phyloP scores from a whole-genome alignment of 1,140 invertebrate genomes.

The Choristoneura fumiferana region DNA sequence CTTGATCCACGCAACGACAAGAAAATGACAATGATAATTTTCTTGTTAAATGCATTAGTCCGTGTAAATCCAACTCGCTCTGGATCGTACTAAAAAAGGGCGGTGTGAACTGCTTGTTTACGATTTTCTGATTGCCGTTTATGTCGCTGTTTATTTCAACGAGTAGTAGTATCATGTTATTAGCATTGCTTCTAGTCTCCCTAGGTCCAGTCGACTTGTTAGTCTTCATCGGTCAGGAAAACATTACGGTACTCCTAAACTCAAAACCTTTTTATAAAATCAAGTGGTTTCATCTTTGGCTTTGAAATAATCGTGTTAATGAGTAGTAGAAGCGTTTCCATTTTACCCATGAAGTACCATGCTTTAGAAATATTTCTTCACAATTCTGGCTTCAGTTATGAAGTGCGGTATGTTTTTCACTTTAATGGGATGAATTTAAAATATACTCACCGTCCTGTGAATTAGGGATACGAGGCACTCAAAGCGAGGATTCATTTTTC shows the following conservation, averaged over 20 bases:
- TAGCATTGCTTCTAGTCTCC: background rate
- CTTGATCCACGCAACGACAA: constrained; percentile 16
- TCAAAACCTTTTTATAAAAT: too few relatives aligned
- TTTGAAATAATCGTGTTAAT: too few relatives aligned
- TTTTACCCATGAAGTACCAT: background rate
- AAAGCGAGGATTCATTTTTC: background rate
- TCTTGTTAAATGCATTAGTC: constrained; percentile 9
- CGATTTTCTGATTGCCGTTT: constrained; percentile 5
- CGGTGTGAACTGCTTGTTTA: background rate
- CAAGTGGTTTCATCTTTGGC: too few relatives aligned
- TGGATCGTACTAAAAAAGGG: background rate
- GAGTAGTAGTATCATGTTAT: background rate
- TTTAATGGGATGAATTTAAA: background rate
- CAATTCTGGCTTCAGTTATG: background rate
- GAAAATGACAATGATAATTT: constrained; percentile 8
- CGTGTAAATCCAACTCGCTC: background rate
- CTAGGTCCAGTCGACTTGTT: background rate
- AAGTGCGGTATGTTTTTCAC: background rate
- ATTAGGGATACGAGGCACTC: background rate
- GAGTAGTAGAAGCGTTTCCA: background rate
- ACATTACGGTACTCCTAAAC: background rate
- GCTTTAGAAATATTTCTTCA: background rate
- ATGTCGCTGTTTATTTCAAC: background rate
- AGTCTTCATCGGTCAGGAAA: background rate
- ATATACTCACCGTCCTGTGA: too few relatives aligned